These are phyloP conservation scores for Papilio polyxenes DNA, from an alignment of 1,140 invertebrate species.

Conservation along the genomic window DNA sequence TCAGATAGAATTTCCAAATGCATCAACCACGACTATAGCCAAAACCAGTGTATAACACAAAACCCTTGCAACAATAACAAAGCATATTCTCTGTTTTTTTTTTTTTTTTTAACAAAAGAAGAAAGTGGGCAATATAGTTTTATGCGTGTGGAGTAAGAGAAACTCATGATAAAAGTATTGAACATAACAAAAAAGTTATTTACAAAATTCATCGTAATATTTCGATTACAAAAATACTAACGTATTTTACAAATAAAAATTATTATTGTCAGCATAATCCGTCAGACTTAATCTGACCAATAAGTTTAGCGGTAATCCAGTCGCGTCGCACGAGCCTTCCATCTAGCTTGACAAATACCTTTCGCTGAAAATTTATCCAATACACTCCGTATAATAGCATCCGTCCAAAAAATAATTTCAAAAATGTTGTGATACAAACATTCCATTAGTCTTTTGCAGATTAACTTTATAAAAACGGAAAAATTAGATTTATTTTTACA, in stretches of 20 bases:
- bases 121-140: no score
- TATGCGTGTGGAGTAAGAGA: neutral
- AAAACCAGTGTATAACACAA: no score
- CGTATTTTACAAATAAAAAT: neutral
- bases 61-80: no score
- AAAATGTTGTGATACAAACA: neutral
- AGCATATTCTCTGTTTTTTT: no score
- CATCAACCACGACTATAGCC: no score
- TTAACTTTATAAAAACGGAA: no score
- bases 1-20: no score
- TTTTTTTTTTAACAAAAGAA: no score
- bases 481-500: neutral
- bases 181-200: neutral
- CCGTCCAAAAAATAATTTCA: neutral
- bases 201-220: no score
- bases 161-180: neutral
- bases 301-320: constrained; percentile 34
- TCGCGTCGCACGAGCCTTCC: constrained; percentile 21
- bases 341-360: constrained; percentile 33
- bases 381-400: constrained; percentile 10
- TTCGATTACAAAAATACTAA: neutral
- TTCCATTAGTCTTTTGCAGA: no score
- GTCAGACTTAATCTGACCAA: constrained; percentile 33
- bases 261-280: constrained; percentile 18
- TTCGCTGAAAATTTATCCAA: constrained; percentile 30